These are phyloP conservation scores for Fringilla coelebs DNA, from an alignment of 2,797 vertebrate genomes.

Conservation along the genomic window DNA sequence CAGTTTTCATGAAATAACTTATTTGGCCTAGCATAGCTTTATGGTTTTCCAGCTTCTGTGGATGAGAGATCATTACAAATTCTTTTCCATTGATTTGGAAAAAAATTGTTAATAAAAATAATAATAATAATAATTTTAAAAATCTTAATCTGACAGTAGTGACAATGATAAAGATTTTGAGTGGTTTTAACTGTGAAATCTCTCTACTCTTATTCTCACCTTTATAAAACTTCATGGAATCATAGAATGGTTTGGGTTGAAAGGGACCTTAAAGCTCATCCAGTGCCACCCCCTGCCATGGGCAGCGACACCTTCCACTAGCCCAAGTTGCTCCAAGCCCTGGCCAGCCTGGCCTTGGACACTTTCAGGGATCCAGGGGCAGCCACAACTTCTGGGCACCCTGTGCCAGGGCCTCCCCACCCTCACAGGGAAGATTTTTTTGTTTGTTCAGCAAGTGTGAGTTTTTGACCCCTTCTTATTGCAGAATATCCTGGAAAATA, in stretches of 20 bases:
- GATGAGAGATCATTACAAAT: not conserved
- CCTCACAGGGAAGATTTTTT: not conserved
- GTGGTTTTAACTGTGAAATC: not conserved
- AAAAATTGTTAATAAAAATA: not conserved
- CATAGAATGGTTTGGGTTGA: not conserved
- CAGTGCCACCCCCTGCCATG: not conserved
- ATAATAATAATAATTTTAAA: not conserved
- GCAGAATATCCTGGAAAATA: not conserved
- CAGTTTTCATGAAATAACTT: constrained; percentile 45
- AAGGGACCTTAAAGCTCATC: not conserved
- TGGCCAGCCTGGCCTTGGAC: fast-evolving
- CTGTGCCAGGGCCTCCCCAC: not conserved
- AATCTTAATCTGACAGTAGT: not conserved
- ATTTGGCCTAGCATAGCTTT: constrained; percentile 8
- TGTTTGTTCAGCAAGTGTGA: not conserved
- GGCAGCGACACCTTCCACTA: fast-evolving
- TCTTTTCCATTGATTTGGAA: constrained; percentile 12
- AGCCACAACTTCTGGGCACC: not conserved
- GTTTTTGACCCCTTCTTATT: not conserved
- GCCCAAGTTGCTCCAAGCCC: not conserved
- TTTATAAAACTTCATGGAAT: not conserved
- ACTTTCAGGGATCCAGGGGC: not conserved
- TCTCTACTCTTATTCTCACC: not conserved
- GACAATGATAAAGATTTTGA: not conserved
- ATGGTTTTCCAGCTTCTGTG: not conserved